phyloP scores from a whole-genome alignment of 2,888 invertebrate species.

The Resseliella maxima region DNA sequence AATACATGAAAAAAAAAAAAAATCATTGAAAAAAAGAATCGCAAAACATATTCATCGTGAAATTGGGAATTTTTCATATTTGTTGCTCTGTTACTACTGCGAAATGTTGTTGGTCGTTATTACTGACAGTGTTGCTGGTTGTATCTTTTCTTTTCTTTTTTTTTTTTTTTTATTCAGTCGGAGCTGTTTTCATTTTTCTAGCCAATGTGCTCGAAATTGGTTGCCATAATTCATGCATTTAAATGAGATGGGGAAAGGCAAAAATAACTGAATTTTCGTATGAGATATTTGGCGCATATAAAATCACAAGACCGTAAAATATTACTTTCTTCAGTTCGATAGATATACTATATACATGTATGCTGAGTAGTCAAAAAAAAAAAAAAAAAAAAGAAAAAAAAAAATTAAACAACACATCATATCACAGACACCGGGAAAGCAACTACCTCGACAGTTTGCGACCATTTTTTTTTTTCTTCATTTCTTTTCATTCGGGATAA shows the following conservation, averaged over 20 bases:
- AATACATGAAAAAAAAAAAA: not conserved
- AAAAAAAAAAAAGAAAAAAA: not conserved
- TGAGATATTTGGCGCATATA: slow-evolving; percentile 53
- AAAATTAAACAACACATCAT: not conserved
- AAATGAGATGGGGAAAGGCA: slow-evolving; percentile 51
- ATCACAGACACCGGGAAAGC: not conserved
- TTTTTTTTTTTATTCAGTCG: not conserved
- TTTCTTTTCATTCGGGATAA: too few species aligned
- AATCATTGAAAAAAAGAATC: not conserved
- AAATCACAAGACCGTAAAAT: slow-evolving; percentile 50
- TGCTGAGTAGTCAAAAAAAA: not conserved
- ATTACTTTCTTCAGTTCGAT: slow-evolving; percentile 48
- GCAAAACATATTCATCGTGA: slow-evolving; percentile 11
- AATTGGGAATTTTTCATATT: slow-evolving; percentile 45
- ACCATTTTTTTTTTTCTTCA: slow-evolving; percentile 18
- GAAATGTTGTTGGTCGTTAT: not conserved
- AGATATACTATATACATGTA: slow-evolving; percentile 4
- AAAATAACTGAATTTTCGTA: slow-evolving; percentile 53
- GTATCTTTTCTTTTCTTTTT: not conserved
- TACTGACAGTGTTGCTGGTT: not conserved
- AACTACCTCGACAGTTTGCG: not conserved
- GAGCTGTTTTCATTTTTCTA: slow-evolving; percentile 18
- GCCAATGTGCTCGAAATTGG: slow-evolving; percentile 51
- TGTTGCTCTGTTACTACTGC: not conserved
- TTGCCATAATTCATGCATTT: slow-evolving; percentile 51